Evolutionary conservation across 2,113 vertebrate genomes (phyloP).

Genomic region (Psilopsiagon aymara): DNA sequence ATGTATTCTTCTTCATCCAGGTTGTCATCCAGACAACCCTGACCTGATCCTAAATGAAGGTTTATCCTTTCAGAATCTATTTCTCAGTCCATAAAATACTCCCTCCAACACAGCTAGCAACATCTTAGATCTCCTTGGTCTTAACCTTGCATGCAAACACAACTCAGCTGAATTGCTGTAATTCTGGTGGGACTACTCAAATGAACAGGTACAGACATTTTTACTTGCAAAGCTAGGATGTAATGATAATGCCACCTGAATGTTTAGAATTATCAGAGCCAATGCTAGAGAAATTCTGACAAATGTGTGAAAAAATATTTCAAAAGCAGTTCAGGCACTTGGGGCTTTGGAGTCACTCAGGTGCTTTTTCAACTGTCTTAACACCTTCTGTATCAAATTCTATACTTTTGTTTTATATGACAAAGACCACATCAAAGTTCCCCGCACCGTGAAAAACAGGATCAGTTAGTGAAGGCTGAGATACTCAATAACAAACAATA

Average conservation of each 20-base stretch:
- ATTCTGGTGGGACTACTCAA: background rate
- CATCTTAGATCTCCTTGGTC: background rate
- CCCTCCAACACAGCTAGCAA: background rate
- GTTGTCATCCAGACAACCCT: background rate
- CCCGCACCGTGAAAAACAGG: background rate
- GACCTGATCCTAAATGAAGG: background rate
- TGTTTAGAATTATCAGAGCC: slow-evolving; percentile 1
- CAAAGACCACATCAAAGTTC: slow-evolving; percentile 45
- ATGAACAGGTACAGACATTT: background rate
- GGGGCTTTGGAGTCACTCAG: background rate
- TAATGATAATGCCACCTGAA: background rate
- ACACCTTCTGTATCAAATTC: slow-evolving; percentile 16
- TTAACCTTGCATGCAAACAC: background rate
- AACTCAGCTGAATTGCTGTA: background rate
- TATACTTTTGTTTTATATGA: background rate
- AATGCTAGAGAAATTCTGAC: background rate
- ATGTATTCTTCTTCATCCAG: background rate
- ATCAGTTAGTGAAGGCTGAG: background rate
- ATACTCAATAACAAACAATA: slow-evolving; percentile 16
- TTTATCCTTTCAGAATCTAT: background rate
- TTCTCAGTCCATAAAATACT: background rate
- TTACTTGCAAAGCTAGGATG: background rate
- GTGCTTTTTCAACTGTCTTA: background rate
- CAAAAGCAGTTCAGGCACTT: slow-evolving; percentile 16
- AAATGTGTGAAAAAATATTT: background rate